Evolutionary conservation across 92 coral and sea anemone species (phyloP).

Genomic region (Porites lobata): DNA sequence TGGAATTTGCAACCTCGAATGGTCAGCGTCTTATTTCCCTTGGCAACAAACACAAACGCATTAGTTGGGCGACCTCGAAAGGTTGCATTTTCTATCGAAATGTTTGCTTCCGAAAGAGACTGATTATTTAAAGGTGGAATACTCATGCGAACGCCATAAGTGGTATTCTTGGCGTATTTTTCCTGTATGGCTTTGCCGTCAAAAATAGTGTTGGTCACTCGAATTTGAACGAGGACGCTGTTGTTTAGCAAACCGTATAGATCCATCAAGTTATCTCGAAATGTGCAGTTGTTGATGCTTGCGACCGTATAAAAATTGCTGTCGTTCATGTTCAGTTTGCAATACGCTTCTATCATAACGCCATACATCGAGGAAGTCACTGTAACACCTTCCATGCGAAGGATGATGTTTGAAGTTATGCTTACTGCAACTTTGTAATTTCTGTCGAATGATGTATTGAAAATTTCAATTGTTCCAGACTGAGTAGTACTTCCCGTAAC

Average conservation of each 20-base stretch:
- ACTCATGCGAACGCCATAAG: slow-evolving; percentile 3
- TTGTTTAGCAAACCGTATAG: not conserved
- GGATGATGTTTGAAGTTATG: not conserved
- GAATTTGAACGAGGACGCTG: not conserved
- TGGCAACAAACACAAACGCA: slow-evolving; percentile 1
- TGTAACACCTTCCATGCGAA: not conserved
- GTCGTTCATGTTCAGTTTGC: not conserved
- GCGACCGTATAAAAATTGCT: not conserved
- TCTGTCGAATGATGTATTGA: slow-evolving; percentile 13
- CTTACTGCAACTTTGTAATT: not conserved
- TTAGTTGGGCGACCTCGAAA: slow-evolving; percentile 11
- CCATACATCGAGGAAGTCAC: not conserved
- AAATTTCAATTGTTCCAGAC: not conserved
- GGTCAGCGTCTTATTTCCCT: not conserved
- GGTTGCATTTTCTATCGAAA: slow-evolving; percentile 8
- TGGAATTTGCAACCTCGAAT: slow-evolving; percentile 15
- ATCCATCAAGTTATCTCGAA: not conserved
- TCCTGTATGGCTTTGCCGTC: not conserved
- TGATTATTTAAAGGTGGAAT: not conserved
- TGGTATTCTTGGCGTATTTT: not conserved
- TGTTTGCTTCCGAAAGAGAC: not conserved
- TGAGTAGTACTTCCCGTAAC: not conserved
- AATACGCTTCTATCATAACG: not conserved
- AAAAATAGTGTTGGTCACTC: slow-evolving; percentile 11
- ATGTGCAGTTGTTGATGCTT: slow-evolving; percentile 6